Percentiles rank a stretch among this genome's conserved stretches.
Conservation (phyloP, 2,113 vertebrate species). For the Myodes glareolus region DNA sequence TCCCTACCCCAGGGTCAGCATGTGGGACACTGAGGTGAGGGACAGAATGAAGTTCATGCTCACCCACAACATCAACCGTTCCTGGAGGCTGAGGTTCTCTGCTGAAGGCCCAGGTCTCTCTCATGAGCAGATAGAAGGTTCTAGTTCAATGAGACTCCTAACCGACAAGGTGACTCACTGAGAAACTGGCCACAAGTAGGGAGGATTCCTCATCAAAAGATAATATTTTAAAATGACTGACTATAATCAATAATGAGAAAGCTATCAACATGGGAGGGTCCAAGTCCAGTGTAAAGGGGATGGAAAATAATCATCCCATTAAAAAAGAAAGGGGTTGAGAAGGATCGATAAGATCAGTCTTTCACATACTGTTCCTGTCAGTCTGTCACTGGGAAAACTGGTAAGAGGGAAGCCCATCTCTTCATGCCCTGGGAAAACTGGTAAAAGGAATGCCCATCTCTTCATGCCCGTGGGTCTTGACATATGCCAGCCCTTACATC, state of each 20-base stretch:
- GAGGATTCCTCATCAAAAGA: neutral
- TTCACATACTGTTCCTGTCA: neutral
- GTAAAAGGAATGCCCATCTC: neutral
- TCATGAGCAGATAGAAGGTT: neutral
- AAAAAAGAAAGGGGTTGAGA: neutral
- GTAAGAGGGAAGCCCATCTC: neutral
- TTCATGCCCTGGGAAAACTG: neutral
- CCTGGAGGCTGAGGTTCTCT: neutral
- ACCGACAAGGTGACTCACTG: neutral
- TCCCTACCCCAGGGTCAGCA: too few relatives aligned
- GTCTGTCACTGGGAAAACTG: neutral
- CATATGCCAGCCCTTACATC: neutral
- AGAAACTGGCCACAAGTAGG: neutral
- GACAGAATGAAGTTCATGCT: neutral
- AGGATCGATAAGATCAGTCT: neutral
- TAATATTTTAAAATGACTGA: neutral
- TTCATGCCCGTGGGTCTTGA: neutral
- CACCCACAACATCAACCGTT: neutral
- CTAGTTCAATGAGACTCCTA: neutral
- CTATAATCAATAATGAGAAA: neutral
- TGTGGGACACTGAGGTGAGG: neutral
- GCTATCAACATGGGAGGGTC: neutral
- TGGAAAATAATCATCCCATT: neutral
- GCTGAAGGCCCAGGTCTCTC: neutral
- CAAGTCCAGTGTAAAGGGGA: neutral